Conservation (phyloP, 2,113 vertebrate genomes). For the Pelecanoides urinatrix region DNA sequence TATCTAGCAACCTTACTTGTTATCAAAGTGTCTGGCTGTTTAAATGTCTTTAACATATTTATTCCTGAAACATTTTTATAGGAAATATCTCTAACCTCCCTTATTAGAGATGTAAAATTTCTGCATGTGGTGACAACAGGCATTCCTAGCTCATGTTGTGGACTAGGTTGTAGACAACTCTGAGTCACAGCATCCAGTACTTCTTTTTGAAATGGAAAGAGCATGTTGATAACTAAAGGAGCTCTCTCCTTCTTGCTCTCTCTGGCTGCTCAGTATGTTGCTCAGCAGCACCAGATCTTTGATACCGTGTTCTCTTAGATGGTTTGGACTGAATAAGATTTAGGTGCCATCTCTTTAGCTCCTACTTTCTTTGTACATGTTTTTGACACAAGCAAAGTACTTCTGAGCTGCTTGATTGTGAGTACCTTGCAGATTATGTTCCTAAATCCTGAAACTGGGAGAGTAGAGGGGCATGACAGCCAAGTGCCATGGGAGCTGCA, state of each 20-base stretch:
- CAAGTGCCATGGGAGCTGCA: background rate
- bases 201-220: background rate
- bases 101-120: background rate
- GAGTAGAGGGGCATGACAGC: rapidly evolving
- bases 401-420: background rate
- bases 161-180: background rate
- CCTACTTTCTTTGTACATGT: background rate
- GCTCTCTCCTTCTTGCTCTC: background rate
- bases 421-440: background rate
- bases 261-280: background rate
- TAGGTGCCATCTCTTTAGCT: background rate
- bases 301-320: background rate
- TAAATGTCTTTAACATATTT: background rate
- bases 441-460: background rate
- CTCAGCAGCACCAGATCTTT: background rate
- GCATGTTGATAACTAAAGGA: background rate
- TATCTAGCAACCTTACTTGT: background rate
- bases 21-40: background rate
- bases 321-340: background rate
- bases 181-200: background rate
- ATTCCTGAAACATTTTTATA: background rate
- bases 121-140: background rate
- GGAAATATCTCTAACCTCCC: background rate
- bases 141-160: background rate
- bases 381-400: background rate